Base-by-base conservation (phyloP, 2,113 vertebrate species). In the Hippocampus comes region DNA sequence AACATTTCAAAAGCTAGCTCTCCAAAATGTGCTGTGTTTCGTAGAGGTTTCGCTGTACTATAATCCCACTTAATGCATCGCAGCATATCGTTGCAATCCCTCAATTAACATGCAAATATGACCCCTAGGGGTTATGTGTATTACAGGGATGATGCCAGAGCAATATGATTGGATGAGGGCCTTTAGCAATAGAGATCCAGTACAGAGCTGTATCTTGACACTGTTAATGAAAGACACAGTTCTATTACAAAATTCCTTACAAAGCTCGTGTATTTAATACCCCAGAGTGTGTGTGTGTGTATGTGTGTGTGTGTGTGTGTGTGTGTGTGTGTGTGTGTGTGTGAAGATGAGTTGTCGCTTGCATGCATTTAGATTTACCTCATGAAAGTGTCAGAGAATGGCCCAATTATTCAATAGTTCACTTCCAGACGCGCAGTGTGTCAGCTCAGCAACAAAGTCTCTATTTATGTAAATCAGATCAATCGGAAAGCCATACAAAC, bases 391-490 rank as follows among this genome's bases (percentile, higher is more conserved):
- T 78, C 76, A 73, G n/a, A 76, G 68, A 89, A 80, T 83, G 82
- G 85, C 77, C 85, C 73, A 84, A 42, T 53, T 84, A 86, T 87
- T 87, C 85, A 78, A 84, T 87, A 87, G 77, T 83, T 86, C 78
- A 84, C 78, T 81, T 77, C 48, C 49, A 85, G 71, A 85, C 76
- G 80, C 78, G 73, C 77, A 77, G 41, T 86, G 83, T 84, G 84
- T 84, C 79, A 83, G 83, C 83, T 84, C 87, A 86, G 82, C 86
- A 85, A 88, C 87, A 86, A 86, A 90, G 83, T 89, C 86, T 87
- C 85, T 89, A 90, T 87, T 79, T 89, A 91, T 91, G 90, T 88
- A 91, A 92, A 92, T 91, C 81, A 89, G 86, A 93, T 92, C 89
- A 91, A 92, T 92, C 92, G 80, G 86, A 90, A 90, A 92, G 91